Evolutionary conservation across 2,113 vertebrate species (phyloP).

Genomic region (Centropristis striata): DNA sequence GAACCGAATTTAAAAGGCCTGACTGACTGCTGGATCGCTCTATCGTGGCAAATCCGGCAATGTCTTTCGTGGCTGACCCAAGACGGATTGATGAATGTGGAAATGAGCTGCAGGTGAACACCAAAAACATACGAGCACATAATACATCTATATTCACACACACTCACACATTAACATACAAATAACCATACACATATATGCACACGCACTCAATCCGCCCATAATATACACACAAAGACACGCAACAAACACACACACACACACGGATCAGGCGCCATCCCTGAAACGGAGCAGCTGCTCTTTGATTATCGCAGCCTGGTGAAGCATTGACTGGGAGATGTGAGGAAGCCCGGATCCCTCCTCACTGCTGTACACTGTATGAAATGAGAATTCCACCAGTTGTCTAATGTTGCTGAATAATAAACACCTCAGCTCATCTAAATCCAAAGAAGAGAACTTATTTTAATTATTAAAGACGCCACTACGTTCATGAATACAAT

Average conservation of each 20-base stretch:
- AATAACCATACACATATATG: slow-evolving; percentile 2
- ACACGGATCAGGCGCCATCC: slow-evolving; percentile 30
- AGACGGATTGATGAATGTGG: slow-evolving; percentile 24
- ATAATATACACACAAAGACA: slow-evolving; percentile 11
- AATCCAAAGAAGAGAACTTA: slow-evolving; percentile 43
- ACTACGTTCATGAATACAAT: slow-evolving; percentile 42
- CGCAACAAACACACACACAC: slow-evolving; percentile 25
- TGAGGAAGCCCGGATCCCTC: slow-evolving; percentile 50
- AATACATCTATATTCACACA: slow-evolving; percentile 12
- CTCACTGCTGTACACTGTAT: slow-evolving; percentile 21
- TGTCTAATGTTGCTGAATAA: slow-evolving; percentile 61
- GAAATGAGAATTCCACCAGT: slow-evolving; percentile 51
- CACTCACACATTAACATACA: slow-evolving; percentile 20
- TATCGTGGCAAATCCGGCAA: slow-evolving; percentile 24
- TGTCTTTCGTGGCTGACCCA: slow-evolving; percentile 23
- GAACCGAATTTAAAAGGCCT: slow-evolving; percentile 29
- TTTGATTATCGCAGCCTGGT: slow-evolving; percentile 70
- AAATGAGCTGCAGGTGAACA: slow-evolving; percentile 16
- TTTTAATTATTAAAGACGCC: slow-evolving; percentile 75
- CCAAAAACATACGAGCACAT: slow-evolving; percentile 2
- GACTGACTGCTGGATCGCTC: slow-evolving; percentile 31
- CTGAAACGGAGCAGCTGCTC: slow-evolving; percentile 68
- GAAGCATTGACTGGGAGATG: slow-evolving; percentile 38
- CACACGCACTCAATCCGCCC: background rate
- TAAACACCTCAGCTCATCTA: slow-evolving; percentile 49